Conservation (phyloP, 2,888 invertebrate genomes). For the Chymomyza procnemis region DNA sequence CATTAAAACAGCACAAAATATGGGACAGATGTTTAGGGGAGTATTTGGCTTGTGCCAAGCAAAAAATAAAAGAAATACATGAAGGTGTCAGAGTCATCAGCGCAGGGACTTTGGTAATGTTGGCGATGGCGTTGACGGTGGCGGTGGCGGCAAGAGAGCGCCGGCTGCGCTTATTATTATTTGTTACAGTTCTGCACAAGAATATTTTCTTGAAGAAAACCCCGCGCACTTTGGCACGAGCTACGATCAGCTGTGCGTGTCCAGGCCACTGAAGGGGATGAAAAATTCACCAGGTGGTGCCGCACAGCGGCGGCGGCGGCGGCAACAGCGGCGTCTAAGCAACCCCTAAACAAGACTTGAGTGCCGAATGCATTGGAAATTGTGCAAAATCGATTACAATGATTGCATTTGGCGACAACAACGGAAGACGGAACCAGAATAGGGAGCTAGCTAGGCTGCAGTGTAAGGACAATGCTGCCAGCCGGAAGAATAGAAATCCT, state of each 20-base stretch:
- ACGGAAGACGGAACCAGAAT: slow-evolving; percentile 49
- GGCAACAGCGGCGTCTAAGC: slow-evolving; percentile 21
- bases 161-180: slow-evolving; percentile 70
- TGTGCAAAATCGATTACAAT: slow-evolving; percentile 72
- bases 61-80: slow-evolving; percentile 39
- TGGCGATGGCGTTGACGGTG: slow-evolving; percentile 32
- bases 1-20: slow-evolving; percentile 69
- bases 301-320: slow-evolving; percentile 34
- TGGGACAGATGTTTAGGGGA: slow-evolving; percentile 65
- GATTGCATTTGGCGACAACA: slow-evolving; percentile 68
- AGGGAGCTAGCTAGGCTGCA: slow-evolving; percentile 38
- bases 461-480: slow-evolving; percentile 38
- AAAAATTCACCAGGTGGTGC: slow-evolving; percentile 60
- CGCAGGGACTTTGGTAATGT: slow-evolving; percentile 4
- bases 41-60: slow-evolving; percentile 68
- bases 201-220: slow-evolving; percentile 50
- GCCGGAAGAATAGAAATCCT: slow-evolving; percentile 60
- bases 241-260: slow-evolving; percentile 63
- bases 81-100: slow-evolving; percentile 62
- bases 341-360: slow-evolving; percentile 47
- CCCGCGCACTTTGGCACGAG: slow-evolving; percentile 71
- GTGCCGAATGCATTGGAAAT: slow-evolving; percentile 64
- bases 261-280: slow-evolving; percentile 59
- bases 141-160: slow-evolving; percentile 45
- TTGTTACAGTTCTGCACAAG: slow-evolving; percentile 56